Percentiles rank a stretch among this genome's conserved stretches.
Conservation (phyloP, 2,888 invertebrate genomes). For the Oscheius sp. region DNA sequence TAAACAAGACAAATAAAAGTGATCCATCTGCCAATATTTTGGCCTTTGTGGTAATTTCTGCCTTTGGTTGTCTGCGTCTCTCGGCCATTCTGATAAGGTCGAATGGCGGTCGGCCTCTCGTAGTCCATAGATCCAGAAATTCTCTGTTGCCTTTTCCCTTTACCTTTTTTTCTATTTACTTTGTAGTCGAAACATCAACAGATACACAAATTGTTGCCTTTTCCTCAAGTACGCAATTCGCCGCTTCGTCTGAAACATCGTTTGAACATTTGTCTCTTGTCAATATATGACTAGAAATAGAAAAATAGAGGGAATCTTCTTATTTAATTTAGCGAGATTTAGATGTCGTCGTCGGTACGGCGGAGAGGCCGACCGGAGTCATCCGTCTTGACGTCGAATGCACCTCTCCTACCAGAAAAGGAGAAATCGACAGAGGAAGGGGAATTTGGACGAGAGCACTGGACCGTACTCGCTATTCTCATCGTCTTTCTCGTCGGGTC, state of each 20-base stretch:
- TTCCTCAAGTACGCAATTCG: neutral
- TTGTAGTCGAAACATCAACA: neutral
- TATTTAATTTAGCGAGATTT: too few relatives aligned
- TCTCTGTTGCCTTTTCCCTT: neutral
- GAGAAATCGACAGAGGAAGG: neutral
- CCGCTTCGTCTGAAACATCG: neutral
- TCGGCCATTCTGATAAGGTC: conserved; percentile 17
- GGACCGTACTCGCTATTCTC: conserved; percentile 43
- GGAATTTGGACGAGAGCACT: conserved; percentile 38
- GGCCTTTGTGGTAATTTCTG: neutral
- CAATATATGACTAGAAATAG: neutral
- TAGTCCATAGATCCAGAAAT: too few relatives aligned
- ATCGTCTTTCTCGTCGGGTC: conserved; percentile 37
- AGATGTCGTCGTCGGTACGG: conserved; percentile 24
- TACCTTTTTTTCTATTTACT: neutral
- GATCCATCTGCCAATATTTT: conserved; percentile 2
- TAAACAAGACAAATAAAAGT: conserved; percentile 23
- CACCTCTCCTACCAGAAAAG: conserved; percentile 18
- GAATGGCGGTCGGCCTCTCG: conserved; percentile 3
- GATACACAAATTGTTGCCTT: neutral
- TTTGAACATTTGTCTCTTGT: neutral
- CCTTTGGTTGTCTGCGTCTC: conserved; percentile 6
- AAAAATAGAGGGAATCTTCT: too few relatives aligned
- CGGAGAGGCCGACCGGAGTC: conserved; percentile 16
- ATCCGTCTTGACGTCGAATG: neutral